Percentiles rank a stretch among this genome's conserved stretches.
These are phyloP conservation scores for Itoplectis maculator DNA, from an alignment of 2,888 invertebrate species.

Conservation along the genomic window DNA sequence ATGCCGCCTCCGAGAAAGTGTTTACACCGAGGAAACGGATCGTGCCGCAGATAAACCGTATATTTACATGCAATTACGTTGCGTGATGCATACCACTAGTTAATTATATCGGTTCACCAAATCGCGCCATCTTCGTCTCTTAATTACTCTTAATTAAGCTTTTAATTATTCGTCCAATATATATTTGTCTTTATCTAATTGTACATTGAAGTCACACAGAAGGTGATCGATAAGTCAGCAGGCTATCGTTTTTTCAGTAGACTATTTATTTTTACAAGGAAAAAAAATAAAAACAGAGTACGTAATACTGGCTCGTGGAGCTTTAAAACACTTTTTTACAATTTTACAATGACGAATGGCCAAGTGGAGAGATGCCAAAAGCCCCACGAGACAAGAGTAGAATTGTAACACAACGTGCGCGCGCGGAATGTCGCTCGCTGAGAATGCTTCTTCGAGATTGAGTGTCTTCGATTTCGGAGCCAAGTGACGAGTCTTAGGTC, in stretches of 20 bases:
- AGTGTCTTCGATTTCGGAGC: conserved; percentile 44
- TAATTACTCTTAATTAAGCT: neutral
- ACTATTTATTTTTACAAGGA: too few species aligned
- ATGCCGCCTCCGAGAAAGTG: conserved; percentile 6
- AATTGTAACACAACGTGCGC: neutral
- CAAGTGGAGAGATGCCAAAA: conserved; percentile 38
- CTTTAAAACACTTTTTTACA: neutral
- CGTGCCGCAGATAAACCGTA: conserved; percentile 9
- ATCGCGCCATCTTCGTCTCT: neutral
- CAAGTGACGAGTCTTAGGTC: conserved; percentile 61
- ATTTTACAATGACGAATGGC: neutral
- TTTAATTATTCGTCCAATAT: neutral
- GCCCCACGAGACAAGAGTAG: neutral
- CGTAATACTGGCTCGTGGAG: too few species aligned
- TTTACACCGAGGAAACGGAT: conserved; percentile 19
- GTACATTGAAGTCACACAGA: too few species aligned
- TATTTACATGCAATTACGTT: conserved; percentile 81
- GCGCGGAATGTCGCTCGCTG: conserved; percentile 3
- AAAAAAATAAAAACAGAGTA: too few species aligned
- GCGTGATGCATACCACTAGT: conserved; percentile 57
- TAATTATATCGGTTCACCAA: conserved; percentile 1
- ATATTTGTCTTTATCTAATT: neutral
- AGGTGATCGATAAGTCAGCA: too few species aligned
- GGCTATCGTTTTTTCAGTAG: too few species aligned
- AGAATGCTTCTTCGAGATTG: conserved; percentile 30